These are phyloP conservation scores for Beris morrisii DNA, from an alignment of 2,888 invertebrate genomes.

Conservation along the genomic window DNA sequence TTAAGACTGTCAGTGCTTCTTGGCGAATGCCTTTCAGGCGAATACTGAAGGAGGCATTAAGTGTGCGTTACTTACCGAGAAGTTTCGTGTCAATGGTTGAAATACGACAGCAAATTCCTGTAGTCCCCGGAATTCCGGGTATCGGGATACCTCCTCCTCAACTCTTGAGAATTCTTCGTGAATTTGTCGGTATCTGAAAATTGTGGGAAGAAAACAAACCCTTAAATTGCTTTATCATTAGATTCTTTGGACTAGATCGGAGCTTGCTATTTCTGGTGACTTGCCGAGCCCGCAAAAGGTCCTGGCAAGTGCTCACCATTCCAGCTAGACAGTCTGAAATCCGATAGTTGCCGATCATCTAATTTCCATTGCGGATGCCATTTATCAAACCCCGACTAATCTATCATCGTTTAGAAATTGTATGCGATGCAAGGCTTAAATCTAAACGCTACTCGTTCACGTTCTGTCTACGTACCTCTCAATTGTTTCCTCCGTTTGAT, in stretches of 20 bases:
- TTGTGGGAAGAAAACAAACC: background rate
- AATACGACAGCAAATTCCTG: slow-evolving; percentile 60
- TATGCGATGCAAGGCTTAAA: slow-evolving; percentile 16
- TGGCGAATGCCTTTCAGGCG: background rate
- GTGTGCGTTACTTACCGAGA: slow-evolving; percentile 47
- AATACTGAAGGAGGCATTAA: slow-evolving; percentile 3
- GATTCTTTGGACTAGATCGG: too few species aligned
- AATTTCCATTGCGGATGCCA: background rate
- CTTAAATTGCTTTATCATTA: too few species aligned
- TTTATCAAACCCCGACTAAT: slow-evolving; percentile 26
- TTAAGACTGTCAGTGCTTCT: background rate
- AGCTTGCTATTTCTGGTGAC: too few species aligned
- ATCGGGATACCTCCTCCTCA: slow-evolving; percentile 56
- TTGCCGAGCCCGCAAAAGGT: too few species aligned
- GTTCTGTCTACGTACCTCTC: slow-evolving; percentile 34
- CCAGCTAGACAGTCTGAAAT: too few species aligned
- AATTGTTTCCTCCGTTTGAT: slow-evolving; percentile 40
- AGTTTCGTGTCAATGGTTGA: slow-evolving; percentile 55
- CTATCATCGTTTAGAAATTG: slow-evolving; percentile 24
- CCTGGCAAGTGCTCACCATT: too few species aligned
- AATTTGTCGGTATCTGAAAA: slow-evolving; percentile 39
- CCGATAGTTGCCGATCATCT: too few species aligned
- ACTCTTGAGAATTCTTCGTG: slow-evolving; percentile 43
- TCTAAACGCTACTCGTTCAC: background rate
- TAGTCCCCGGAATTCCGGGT: slow-evolving; percentile 55